Conservation (phyloP, 1,140 invertebrate species). For the Orius laevigatus region DNA sequence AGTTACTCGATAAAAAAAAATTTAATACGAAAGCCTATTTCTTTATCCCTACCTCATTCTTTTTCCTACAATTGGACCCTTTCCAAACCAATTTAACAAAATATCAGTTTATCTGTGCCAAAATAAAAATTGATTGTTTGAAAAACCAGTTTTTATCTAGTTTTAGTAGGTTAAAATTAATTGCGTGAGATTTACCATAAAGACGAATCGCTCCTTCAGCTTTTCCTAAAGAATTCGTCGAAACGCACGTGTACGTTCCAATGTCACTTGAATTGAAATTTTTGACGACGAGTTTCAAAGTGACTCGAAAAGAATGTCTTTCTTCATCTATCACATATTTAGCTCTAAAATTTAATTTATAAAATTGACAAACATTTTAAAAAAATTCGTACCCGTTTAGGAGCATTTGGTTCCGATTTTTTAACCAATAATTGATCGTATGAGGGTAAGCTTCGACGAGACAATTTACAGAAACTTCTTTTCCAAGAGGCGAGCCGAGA, state of each 20-base stretch:
- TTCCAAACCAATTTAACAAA: no score
- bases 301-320: conserved; percentile 58
- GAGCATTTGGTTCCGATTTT: conserved; percentile 30
- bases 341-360: conserved; percentile 33
- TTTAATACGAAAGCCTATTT: no score
- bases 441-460: conserved; percentile 40
- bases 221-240: conserved; percentile 72
- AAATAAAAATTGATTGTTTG: no score
- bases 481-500: conserved; percentile 59
- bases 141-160: no score
- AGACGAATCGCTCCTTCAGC: conserved; percentile 68
- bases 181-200: conserved; percentile 47
- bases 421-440: conserved; percentile 38
- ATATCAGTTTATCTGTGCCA: no score
- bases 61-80: no score
- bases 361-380: conserved; percentile 5
- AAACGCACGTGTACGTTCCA: conserved; percentile 77
- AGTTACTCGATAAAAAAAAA: no score
- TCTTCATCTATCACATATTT: conserved; percentile 69
- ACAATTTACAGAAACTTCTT: conserved; percentile 58
- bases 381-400: conserved; percentile 27
- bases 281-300: conserved; percentile 64
- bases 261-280: conserved; percentile 60
- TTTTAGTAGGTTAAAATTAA: no score
- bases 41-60: no score